Evolutionary conservation across 1,140 invertebrate species (phyloP), one percentile per base, ranked within the genome.

Genomic region (Pachypsylla venusta): DNA sequence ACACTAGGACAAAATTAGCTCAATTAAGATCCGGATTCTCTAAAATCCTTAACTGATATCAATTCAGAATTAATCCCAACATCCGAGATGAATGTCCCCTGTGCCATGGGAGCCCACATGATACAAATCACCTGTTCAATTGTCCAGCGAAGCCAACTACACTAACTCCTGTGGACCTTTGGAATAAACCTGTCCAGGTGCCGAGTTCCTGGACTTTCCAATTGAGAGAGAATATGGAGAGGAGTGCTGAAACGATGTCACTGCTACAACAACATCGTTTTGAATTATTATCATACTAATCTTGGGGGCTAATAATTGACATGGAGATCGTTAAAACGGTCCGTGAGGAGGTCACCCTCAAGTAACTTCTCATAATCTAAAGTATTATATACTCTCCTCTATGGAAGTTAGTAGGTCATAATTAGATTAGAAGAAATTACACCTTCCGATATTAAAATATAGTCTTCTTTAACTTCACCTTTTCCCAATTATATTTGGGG

Each of bases 231-330:
- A 48, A 10, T 48, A 5, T 48, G 42, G 42, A 48, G 42, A 48
- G 4, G 42, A 48, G 3, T 48, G 42, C 42, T 48, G 42, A 48
- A 10, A 7, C n/a, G 42, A 7, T n/a, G 42, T 19, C 42, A 48
- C 42, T 48, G 42, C 42, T 48, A 48, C 42, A 48, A 48, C 42
- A 48, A 48, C 42, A 48, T n/a, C n/a, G n/a, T n/a, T n/a, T n/a
- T n/a, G n/a, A n/a, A n/a, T n/a, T n/a, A n/a, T n/a, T n/a, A n/a
- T n/a, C n/a, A n/a, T n/a, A n/a, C n/a, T n/a, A n/a, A n/a, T n/a
- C n/a, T n/a, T n/a, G n/a, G n/a, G n/a, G n/a, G n/a, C n/a, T n/a
- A n/a, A n/a, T n/a, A n/a, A n/a, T n/a, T n/a, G n/a, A n/a, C n/a
- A n/a, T n/a, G n/a, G n/a, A n/a, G n/a, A n/a, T n/a, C n/a, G n/a